Evolutionary conservation across 37 sponge, comb jelly and placozoan genomes (phyloP).

Genomic region (Haliclona indistincta): DNA sequence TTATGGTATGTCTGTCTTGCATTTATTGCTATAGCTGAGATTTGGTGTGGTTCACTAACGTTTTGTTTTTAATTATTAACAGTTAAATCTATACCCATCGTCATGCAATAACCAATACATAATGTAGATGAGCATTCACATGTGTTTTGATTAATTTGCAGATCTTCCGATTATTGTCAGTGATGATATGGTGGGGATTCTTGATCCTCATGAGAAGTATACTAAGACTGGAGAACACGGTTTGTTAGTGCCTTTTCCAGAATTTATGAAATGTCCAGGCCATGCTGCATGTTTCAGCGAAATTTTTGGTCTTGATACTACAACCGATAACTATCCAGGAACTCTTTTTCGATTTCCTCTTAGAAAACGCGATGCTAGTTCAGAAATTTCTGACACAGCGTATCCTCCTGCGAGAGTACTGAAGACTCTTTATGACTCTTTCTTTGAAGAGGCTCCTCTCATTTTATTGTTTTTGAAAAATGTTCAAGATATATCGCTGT

Average conservation of each 20-base stretch:
- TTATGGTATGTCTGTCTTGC: no score
- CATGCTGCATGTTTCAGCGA: conserved; percentile 27
- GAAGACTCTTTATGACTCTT: conserved; percentile 37
- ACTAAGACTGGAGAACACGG: conserved; percentile 3
- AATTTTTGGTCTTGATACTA: conserved; percentile 27
- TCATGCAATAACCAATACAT: no score
- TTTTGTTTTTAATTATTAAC: no score
- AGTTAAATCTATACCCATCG: no score
- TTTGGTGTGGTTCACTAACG: no score
- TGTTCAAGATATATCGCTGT: conserved; percentile 40
- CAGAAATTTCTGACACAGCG: conserved; percentile 28
- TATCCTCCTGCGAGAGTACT: conserved; percentile 34
- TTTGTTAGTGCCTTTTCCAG: conserved; percentile 1
- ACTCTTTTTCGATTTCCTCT: conserved; percentile 85
- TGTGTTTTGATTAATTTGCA: no score
- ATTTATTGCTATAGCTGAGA: no score
- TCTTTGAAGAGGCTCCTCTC: conserved; percentile 41
- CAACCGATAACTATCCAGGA: conserved; percentile 22
- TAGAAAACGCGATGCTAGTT: conserved; percentile 24
- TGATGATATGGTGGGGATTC: conserved; percentile 32
- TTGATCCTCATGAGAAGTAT: conserved; percentile 54
- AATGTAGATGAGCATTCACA: no score
- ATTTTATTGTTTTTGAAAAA: conserved; percentile 64
- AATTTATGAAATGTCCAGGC: conserved; percentile 25
- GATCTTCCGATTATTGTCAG: conserved; percentile 70